Evolutionary conservation across 2,888 invertebrate species (phyloP).

Genomic region (Anarsia innoxiella): DNA sequence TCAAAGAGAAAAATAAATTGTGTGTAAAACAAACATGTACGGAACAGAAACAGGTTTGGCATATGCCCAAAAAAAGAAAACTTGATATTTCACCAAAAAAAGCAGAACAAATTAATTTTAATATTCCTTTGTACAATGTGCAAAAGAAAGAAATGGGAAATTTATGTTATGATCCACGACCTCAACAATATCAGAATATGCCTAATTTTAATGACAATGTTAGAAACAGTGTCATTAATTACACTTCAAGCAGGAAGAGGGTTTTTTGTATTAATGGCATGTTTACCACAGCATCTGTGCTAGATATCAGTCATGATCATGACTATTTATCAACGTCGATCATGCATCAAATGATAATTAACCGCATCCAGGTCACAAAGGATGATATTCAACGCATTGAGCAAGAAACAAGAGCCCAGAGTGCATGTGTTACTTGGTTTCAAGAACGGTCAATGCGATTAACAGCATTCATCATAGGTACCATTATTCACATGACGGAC

Average conservation of each 20-base stretch:
- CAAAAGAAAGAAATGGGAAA: background rate
- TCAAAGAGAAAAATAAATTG: background rate
- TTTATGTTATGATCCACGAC: background rate
- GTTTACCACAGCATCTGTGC: background rate
- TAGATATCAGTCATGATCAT: background rate
- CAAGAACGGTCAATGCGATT: conserved; percentile 6
- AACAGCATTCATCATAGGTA: conserved; percentile 8
- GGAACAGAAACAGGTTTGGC: background rate
- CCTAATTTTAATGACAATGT: background rate
- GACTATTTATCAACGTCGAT: conserved; percentile 1
- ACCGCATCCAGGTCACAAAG: conserved; percentile 1
- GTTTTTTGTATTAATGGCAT: background rate
- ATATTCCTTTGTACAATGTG: background rate
- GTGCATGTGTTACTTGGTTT: conserved; percentile 2
- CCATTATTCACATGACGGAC: conserved; percentile 4
- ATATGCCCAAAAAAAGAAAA: background rate
- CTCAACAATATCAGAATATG: background rate
- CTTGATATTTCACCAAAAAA: background rate
- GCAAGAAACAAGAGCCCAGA: background rate
- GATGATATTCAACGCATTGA: background rate
- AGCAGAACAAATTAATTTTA: background rate
- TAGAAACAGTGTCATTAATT: background rate
- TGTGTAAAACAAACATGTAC: background rate
- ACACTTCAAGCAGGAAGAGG: background rate
- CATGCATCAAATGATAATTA: conserved; percentile 1